Evolutionary conservation across 2,888 invertebrate genomes (phyloP), one percentile per base, ranked within the genome.

Genomic region (Lasioglossum oenotherae): DNA sequence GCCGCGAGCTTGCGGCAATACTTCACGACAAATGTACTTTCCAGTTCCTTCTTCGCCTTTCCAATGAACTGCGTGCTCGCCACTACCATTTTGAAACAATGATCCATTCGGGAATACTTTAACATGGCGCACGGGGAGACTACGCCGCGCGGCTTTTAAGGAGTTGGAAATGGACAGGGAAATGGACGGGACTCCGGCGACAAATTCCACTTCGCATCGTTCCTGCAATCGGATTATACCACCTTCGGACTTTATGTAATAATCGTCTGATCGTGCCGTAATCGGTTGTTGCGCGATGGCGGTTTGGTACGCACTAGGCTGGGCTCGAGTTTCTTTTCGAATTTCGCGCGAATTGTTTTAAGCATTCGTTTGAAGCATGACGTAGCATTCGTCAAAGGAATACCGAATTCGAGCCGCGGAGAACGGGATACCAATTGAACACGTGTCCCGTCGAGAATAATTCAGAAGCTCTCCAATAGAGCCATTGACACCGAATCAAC

Each of bases 11-110:
- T 53, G 77, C 75, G 4, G 82, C 84, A 84, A 89, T 90, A 87
- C 85, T 87, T 90, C 87, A 91, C 87, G 84, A 87, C 87, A 88
- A 87, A 89, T 91, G 81, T 84, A 83, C 81, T 81, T 86, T 80
- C 80, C 74, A 81, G 84, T 85, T 75, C 78, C 82, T 81, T 78
- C 80, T 82, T 84, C 80, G 85, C 64, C 71, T 85, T 82, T 84
- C 80, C 82, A 81, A 57, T 78, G 74, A 78, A 74, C 82, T 73
- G 41, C 35, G 60, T 79, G 75, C 80, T 81, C 80, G 67, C 85
- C 49, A 83, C 69, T 64, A 75, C 74, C 72, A 75, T 74, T 73
- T 38, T 64, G 19, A 74, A 87, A 87, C 84, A 84, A 81, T 86
- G 85, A 84, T 84, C 85, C 85, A 85, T 85, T 84, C 74, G 80